These are phyloP conservation scores for Sternarchorhynchus goeldii DNA, from an alignment of 2,797 vertebrate species.

Conservation along the genomic window DNA sequence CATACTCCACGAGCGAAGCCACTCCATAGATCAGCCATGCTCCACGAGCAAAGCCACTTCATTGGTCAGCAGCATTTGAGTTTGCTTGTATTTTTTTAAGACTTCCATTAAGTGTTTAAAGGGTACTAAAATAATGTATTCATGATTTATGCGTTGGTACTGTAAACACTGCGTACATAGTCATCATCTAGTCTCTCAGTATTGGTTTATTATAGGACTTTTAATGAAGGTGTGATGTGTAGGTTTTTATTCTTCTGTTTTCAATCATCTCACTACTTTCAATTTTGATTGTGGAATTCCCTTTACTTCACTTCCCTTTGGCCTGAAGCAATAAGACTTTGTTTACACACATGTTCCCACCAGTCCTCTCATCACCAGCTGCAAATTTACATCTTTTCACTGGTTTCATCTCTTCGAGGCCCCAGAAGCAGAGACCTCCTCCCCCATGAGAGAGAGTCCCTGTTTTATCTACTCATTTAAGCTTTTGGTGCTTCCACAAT, in stretches of 20 bases:
- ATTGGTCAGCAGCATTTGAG: constrained; percentile 3
- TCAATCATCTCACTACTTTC: not conserved
- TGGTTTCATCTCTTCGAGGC: constrained; percentile 47
- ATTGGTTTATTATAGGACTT: not conserved
- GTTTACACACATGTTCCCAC: constrained; percentile 51
- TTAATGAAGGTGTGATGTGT: constrained; percentile 16
- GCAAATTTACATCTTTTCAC: constrained; percentile 51
- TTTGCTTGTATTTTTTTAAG: not conserved
- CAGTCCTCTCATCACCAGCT: constrained; percentile 48
- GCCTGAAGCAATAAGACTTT: constrained; percentile 55
- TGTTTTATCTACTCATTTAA: constrained; percentile 54
- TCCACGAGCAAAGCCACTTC: not conserved
- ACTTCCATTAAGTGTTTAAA: too few relatives aligned
- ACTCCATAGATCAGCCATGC: not conserved
- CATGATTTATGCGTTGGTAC: too few relatives aligned
- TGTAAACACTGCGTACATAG: not conserved
- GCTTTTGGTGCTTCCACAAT: constrained; percentile 45
- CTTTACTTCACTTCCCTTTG: constrained; percentile 41
- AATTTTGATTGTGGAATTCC: constrained; percentile 43
- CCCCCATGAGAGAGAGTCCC: constrained; percentile 33
- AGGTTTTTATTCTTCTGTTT: not conserved
- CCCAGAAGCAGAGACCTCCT: constrained; percentile 34
- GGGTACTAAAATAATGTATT: too few relatives aligned
- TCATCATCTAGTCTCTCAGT: not conserved
- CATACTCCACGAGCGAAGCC: not conserved